A percentile compares a stretch with the other conserved stretches of the same genome.
phyloP scores from a whole-genome alignment of 2,797 vertebrate species.

The Lemur catta region DNA sequence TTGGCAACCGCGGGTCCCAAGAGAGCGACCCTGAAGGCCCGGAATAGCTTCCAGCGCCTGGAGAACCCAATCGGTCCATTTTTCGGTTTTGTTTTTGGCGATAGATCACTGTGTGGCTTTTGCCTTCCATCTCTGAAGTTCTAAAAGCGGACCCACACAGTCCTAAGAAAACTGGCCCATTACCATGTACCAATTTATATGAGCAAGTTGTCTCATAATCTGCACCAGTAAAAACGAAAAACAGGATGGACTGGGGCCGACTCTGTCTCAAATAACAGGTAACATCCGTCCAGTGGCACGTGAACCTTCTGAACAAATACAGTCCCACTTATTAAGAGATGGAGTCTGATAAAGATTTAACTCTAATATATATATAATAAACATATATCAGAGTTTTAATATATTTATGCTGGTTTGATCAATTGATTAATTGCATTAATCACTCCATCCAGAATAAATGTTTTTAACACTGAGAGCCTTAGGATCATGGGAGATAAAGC shows the following conservation, averaged over 20 bases:
- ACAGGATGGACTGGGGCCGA: neutral
- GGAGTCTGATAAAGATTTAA: too few species aligned
- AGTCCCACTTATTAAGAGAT: neutral
- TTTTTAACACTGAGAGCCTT: neutral
- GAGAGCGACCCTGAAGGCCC: too few species aligned
- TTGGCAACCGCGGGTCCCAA: fast-evolving
- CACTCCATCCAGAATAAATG: neutral
- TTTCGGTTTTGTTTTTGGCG: neutral
- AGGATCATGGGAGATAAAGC: neutral
- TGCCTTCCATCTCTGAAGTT: neutral
- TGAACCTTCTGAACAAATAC: neutral
- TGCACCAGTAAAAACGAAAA: neutral
- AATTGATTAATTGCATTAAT: neutral
- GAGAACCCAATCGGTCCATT: neutral
- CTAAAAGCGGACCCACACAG: neutral
- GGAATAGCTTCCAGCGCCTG: fast-evolving
- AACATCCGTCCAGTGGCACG: neutral
- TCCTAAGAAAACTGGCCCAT: neutral
- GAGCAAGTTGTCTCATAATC: neutral
- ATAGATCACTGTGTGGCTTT: neutral
- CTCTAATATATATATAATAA: neutral
- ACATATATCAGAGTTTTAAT: neutral
- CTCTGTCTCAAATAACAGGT: neutral
- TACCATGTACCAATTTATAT: neutral
- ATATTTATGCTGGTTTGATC: neutral